phyloP scores from a whole-genome alignment of 1,140 invertebrate species.

The Bombus soroeensis region DNA sequence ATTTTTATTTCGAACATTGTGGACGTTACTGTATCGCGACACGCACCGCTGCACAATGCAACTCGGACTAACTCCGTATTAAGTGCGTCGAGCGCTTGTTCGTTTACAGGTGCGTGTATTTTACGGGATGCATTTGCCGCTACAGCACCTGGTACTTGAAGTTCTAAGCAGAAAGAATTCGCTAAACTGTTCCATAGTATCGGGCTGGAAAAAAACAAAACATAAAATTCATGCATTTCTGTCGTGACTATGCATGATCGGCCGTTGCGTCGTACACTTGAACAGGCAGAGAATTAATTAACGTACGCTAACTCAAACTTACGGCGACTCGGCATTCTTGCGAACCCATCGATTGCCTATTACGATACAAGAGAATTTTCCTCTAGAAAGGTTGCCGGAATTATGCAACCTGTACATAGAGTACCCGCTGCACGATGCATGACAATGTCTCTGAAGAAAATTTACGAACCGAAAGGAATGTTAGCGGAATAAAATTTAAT shows the following conservation, averaged over 20 bases:
- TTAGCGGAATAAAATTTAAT: slow-evolving; percentile 40
- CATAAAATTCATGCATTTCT: background rate
- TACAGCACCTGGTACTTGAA: background rate
- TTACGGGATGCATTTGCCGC: background rate
- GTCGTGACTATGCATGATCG: background rate
- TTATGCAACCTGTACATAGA: background rate
- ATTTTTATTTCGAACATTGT: background rate
- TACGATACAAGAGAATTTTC: background rate
- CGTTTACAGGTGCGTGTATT: background rate
- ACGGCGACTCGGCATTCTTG: background rate
- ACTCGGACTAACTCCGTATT: background rate
- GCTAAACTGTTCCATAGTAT: background rate
- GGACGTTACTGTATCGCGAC: background rate
- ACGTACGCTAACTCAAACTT: background rate
- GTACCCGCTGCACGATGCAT: background rate
- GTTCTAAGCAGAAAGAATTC: background rate
- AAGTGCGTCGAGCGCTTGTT: background rate
- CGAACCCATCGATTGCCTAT: slow-evolving; percentile 17
- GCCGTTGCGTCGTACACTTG: background rate
- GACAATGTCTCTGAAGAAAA: slow-evolving; percentile 10
- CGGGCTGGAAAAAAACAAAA: background rate
- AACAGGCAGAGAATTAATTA: background rate
- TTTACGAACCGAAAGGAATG: slow-evolving; percentile 32
- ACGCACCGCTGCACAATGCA: background rate
- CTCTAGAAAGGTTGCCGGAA: background rate